Evolutionary conservation across 1,140 invertebrate genomes (phyloP), one percentile per base, ranked within the genome.

Genomic region (Drosophila bocki): DNA sequence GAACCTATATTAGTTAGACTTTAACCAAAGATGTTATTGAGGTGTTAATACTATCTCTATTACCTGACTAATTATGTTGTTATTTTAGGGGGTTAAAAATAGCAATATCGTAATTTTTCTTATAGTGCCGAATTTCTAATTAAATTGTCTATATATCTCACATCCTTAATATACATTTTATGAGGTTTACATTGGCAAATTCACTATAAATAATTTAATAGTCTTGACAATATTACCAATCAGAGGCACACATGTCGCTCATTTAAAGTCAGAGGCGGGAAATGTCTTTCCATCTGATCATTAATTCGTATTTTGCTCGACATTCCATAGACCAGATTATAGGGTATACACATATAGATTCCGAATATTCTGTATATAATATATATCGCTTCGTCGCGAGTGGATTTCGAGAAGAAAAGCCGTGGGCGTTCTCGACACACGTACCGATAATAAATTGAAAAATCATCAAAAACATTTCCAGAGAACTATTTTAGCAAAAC

Each of bases 161-260:
- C 39, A 68, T 54, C 33, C 53, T 41, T 19, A n/a, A 54, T 41
- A 64, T 29, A 17, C n/a, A 65, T 39, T 74, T 85, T 72, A 68
- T 67, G 17, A 3, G 19, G 32, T 54, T 65, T 75, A 81, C 77
- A 84, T 68, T 44, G 39, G 22, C 72, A 58, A 57, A 53, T 56
- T 45, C 37, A 53, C 76, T 54, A 88, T 83, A 78, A 87, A 88
- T 83, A 87, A 70, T 70, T 80, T 77, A 80, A 87, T 87, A 65
- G 63, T 53, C 45, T 62, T 61, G 51, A 63, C 65, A 64, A 54
- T 56, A 62, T 42, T 35, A 12, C 70, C 54, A 53, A 76, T 67
- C 22, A 12, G 11, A 54, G 42, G 32, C 61, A 47, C 51, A 79
- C 58, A 72, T 87, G 62, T 80, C 80, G 74, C 48, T 54, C 53